Percentiles rank a stretch among this genome's conserved stretches.
phyloP scores from a whole-genome alignment of 2,113 vertebrate genomes.

The Hoplias malabaricus region DNA sequence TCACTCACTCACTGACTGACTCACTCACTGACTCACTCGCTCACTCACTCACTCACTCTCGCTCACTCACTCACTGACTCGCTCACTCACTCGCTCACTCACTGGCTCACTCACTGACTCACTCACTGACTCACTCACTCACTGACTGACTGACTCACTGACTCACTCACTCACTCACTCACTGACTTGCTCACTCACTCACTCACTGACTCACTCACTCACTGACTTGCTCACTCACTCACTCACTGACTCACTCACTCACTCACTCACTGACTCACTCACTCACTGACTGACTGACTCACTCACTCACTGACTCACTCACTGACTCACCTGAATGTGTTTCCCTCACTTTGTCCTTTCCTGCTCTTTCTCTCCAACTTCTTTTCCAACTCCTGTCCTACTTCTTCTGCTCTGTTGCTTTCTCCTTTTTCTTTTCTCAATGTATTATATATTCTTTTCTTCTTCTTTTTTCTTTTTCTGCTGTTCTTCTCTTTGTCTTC shows the following conservation, averaged over 20 bases:
- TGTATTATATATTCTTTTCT: neutral
- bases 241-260: conserved; percentile 60
- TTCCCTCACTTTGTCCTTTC: neutral
- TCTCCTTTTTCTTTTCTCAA: neutral
- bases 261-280: conserved; percentile 57
- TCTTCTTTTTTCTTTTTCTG: neutral
- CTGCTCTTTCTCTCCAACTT: conserved; percentile 29
- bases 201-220: conserved; percentile 55
- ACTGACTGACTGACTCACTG: conserved; percentile 52
- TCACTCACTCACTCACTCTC: too few relatives aligned
- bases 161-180: conserved; percentile 57
- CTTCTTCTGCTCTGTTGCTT: conserved; percentile 21
- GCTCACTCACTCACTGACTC: conserved; percentile 58
- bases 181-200: conserved; percentile 59
- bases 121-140: conserved; percentile 57
- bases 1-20: conserved; percentile 60
- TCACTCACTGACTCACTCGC: too few relatives aligned
- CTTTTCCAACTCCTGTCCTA: conserved; percentile 41
- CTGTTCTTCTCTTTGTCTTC: neutral
- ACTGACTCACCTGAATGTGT: neutral
- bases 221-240: too few relatives aligned
- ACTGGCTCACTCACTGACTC: conserved; percentile 56
- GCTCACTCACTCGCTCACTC: too few relatives aligned
- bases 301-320: too few relatives aligned
- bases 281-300: conserved; percentile 54